Evolutionary conservation across 2,888 invertebrate species (phyloP).

Genomic region (Actias luna): DNA sequence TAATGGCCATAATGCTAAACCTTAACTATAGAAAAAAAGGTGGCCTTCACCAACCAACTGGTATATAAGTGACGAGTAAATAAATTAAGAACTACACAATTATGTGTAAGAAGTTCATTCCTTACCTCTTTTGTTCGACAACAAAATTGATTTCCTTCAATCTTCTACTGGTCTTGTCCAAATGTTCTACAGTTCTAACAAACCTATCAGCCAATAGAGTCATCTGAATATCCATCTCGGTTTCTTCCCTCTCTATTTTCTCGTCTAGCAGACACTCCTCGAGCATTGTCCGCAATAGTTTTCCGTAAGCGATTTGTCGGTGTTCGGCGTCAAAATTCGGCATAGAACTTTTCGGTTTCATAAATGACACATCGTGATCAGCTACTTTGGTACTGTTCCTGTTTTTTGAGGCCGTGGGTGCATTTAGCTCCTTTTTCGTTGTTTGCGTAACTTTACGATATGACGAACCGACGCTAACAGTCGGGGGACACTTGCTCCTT

Average conservation of each 20-base stretch:
- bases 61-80: no score
- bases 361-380: constrained; percentile 46
- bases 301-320: constrained; percentile 60
- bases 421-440: constrained; percentile 36
- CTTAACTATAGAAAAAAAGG: no score
- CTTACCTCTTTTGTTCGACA: constrained; percentile 70
- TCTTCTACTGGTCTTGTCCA: constrained; percentile 69
- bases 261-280: constrained; percentile 67
- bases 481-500: constrained; percentile 49
- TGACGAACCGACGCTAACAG: constrained; percentile 38
- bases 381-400: constrained; percentile 37
- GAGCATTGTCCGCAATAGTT: constrained; percentile 59
- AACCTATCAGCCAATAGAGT: constrained; percentile 67
- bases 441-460: constrained; percentile 37
- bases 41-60: no score
- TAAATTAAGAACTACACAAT: no score
- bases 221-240: constrained; percentile 70
- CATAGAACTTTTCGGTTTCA: constrained; percentile 40
- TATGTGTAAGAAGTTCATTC: constrained; percentile 6
- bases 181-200: constrained; percentile 63
- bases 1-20: no score
- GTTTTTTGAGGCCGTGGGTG: not conserved
- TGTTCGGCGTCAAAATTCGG: constrained; percentile 55
- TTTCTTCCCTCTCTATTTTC: constrained; percentile 64
- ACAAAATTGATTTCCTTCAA: constrained; percentile 73